Base-by-base conservation (phyloP, 2,113 vertebrate species). In the Chaenocephalus aceratus region DNA sequence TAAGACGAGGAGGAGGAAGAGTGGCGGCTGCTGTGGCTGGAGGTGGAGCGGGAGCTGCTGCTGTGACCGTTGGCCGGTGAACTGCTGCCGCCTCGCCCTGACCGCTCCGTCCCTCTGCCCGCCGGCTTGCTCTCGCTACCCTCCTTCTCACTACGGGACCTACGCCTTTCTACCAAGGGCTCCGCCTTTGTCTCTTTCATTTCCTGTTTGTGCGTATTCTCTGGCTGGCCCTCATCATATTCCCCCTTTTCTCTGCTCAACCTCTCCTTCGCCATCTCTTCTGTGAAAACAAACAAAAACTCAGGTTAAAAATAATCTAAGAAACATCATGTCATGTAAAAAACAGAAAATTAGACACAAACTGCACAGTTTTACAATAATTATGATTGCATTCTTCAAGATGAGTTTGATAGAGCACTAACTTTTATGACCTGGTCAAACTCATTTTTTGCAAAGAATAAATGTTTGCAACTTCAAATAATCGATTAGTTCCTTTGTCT, bases 1-100 rank as follows among this genome's bases (percentile, higher is more conserved):
- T 97, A 98, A 0, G 97, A 99, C 0, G 96, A 99, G 0, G 96
- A 97, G 26, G 97, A 97, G 45, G 96, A 97, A 65, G 97, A 97
- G 0, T 89, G 95, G 48, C 93, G 96, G 89, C 96, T 97, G 93
- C 96, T 97, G 66, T 94, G 96, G 78, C 91, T 95, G 21, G 97
- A 97, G 44, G 94, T 96, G 81, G 96, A 96, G 73, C 92, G 96
- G 63, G 94, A 96, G 91, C 96, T 97, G 78, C 96, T 97, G 59
- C 97, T 97, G 76, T 75, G 89, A 58, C 96, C 96, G 14, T 96
- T 96, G 75, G 96, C 95, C 56, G 96, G 94, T 4, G 96, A 97
- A 16, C 73, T 82, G 18, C 94, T 95, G 73, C 94, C 92, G 48
- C 95, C 95, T 70, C 96, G 84, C 14, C 89, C 95, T 79, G 91